A percentile compares a stretch with the other conserved stretches of the same genome.
phyloP scores from a whole-genome alignment of 2,888 invertebrate species.

The Diplazon laetatorius region DNA sequence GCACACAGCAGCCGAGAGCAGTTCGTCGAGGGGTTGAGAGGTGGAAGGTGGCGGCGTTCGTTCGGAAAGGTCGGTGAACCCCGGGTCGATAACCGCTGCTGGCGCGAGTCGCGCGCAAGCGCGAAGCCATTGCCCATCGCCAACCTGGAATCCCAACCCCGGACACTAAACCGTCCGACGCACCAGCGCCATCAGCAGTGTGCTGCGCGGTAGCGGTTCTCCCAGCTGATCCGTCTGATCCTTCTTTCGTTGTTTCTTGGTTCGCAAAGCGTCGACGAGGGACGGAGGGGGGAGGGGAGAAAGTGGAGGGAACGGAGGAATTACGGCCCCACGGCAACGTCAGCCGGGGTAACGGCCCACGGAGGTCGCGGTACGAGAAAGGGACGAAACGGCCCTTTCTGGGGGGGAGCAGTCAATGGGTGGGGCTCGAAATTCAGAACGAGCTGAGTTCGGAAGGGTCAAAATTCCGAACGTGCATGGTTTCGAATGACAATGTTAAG shows the following conservation, averaged over 20 bases:
- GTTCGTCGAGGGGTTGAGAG: slow-evolving; percentile 61
- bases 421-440: too few species aligned
- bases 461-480: too few species aligned
- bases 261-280: too few species aligned
- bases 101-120: slow-evolving; percentile 63
- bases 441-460: too few species aligned
- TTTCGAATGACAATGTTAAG: too few species aligned
- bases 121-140: slow-evolving; percentile 36
- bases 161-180: slow-evolving; percentile 59
- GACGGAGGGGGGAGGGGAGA: too few species aligned
- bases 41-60: slow-evolving; percentile 72
- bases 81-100: slow-evolving; percentile 78
- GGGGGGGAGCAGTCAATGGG: background rate
- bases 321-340: slow-evolving; percentile 23
- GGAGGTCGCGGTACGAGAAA: background rate
- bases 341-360: slow-evolving; percentile 6
- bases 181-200: too few species aligned
- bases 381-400: background rate
- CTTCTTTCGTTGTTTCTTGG: background rate
- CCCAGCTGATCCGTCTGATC: slow-evolving; percentile 74
- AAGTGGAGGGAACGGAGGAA: slow-evolving; percentile 29
- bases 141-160: slow-evolving; percentile 45
- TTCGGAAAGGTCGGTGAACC: slow-evolving; percentile 78
- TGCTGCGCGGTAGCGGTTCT: slow-evolving; percentile 53
- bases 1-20: slow-evolving; percentile 64